Evolutionary conservation across 2,888 invertebrate species (phyloP).

Genomic region (Phortica okadai): DNA sequence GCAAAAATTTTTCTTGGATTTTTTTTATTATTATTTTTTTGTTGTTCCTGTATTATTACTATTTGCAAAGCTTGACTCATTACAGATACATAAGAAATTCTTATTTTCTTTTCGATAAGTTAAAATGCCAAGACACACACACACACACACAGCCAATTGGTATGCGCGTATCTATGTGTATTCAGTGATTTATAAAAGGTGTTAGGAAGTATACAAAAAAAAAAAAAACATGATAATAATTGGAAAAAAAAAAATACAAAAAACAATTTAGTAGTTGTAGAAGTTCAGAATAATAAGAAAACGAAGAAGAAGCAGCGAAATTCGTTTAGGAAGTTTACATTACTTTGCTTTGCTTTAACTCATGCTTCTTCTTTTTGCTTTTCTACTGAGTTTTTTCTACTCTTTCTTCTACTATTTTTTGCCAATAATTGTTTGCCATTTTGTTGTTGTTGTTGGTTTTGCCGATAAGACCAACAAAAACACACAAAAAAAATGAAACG

Average conservation of each 20-base stretch:
- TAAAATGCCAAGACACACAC: not conserved
- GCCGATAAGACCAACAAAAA: not conserved
- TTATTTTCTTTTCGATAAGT: not conserved
- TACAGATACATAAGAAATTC: not conserved
- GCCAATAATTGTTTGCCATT: not conserved
- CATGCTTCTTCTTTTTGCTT: not conserved
- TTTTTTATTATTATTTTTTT: no score
- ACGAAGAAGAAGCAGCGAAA: not conserved
- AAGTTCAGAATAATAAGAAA: not conserved
- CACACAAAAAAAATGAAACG: not conserved
- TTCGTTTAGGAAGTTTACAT: not conserved
- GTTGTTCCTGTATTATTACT: no score
- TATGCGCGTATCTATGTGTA: no score
- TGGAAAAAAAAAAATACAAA: not conserved
- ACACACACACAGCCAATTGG: not conserved
- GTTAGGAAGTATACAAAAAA: no score
- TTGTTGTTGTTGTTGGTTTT: constrained; percentile 11
- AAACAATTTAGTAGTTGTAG: not conserved
- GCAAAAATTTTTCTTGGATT: no score
- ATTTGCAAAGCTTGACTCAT: not conserved
- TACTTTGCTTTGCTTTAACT: no score
- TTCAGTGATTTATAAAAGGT: no score
- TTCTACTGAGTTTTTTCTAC: not conserved
- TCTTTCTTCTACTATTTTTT: not conserved
- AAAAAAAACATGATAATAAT: not conserved